phyloP scores from a whole-genome alignment of 2,113 vertebrate genomes.

The Apaloderma vittatum region DNA sequence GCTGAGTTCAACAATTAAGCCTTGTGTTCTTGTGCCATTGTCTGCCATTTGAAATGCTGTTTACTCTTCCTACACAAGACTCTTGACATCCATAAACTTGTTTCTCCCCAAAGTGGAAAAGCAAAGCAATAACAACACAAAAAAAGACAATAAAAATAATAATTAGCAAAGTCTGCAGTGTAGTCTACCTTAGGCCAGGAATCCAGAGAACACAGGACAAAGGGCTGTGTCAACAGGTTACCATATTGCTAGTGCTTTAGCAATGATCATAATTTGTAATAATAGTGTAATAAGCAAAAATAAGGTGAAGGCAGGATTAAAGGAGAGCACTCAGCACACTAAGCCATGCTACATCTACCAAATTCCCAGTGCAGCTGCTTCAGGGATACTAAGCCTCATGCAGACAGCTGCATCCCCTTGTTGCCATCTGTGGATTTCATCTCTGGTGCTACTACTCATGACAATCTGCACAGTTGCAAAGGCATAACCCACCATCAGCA shows the following conservation, averaged over 20 bases:
- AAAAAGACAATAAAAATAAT: neutral
- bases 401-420: constrained; percentile 54
- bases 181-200: neutral
- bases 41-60: neutral
- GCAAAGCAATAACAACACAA: neutral
- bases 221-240: neutral
- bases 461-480: neutral
- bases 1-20: neutral
- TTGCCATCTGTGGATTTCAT: constrained; percentile 53
- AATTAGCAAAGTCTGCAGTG: neutral
- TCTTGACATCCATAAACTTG: neutral
- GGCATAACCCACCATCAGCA: neutral
- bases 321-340: neutral
- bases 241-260: neutral
- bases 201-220: neutral
- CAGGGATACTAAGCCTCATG: constrained; percentile 40
- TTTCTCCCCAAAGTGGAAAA: neutral
- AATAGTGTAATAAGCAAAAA: constrained; percentile 48
- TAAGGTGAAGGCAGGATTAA: constrained; percentile 49
- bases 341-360: constrained; percentile 40
- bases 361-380: constrained; percentile 65
- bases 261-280: constrained; percentile 11
- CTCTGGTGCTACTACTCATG: neutral
- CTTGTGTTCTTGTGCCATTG: neutral
- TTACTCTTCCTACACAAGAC: neutral